Conservation (phyloP, 2,888 invertebrate genomes). For the Cryptosula pallasiana region DNA sequence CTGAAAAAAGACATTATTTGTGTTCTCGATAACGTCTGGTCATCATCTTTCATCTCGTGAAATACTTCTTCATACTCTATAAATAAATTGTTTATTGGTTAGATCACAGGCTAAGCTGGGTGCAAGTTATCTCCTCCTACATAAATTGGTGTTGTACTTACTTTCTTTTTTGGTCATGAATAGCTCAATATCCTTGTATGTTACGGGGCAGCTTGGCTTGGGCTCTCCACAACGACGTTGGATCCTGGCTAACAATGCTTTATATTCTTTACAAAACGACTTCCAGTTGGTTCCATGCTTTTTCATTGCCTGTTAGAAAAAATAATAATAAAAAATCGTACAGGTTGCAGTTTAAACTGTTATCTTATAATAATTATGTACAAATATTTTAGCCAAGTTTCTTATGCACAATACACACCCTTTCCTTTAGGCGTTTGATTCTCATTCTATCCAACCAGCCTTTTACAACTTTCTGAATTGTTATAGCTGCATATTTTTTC, state of each 20-base stretch:
- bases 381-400: no score
- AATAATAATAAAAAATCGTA: no score
- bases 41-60: constrained; percentile 29
- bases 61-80: constrained; percentile 36
- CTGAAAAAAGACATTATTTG: constrained; percentile 36
- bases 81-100: no score
- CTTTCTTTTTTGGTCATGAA: constrained; percentile 35
- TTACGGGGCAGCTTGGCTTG: constrained; percentile 31
- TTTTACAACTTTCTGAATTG: not conserved
- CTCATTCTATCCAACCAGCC: not conserved
- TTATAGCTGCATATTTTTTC: not conserved
- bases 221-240: constrained; percentile 34
- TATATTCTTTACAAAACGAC: constrained; percentile 33
- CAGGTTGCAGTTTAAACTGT: no score
- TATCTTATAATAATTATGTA: no score
- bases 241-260: constrained; percentile 33
- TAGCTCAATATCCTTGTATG: constrained; percentile 32
- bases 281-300: constrained; percentile 34
- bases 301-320: constrained; percentile 28
- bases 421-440: not conserved
- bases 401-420: constrained; percentile 29
- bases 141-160: constrained; percentile 27
- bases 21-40: constrained; percentile 32
- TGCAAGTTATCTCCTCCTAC: no score
- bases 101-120: not conserved